A percentile compares a stretch with the other conserved stretches of the same genome.
phyloP scores from a whole-genome alignment of 2,888 invertebrate genomes.

The Rhaphigaster nebulosa region DNA sequence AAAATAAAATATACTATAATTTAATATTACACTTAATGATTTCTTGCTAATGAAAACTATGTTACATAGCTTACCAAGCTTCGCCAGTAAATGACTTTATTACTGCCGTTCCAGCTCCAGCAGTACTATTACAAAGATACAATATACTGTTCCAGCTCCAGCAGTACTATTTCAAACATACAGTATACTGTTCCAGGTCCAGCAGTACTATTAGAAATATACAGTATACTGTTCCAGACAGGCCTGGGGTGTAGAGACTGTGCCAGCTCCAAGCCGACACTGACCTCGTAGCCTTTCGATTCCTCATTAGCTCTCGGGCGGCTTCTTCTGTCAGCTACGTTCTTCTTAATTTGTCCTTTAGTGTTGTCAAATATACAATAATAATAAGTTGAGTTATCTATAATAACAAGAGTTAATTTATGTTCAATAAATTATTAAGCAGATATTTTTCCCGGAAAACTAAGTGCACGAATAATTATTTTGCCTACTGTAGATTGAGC shows the following conservation, averaged over 20 bases:
- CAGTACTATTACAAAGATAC: background rate
- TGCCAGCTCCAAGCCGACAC: background rate
- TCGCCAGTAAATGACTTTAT: background rate
- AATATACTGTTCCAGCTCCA: no score
- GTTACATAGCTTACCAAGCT: background rate
- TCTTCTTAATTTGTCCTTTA: background rate
- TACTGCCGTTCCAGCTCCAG: no score
- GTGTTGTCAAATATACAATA: background rate
- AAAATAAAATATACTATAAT: no score
- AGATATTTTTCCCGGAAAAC: no score
- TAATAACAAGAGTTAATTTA: no score
- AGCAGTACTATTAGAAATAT: no score
- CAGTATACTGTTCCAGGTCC: background rate
- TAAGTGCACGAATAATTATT: no score
- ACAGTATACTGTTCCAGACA: background rate
- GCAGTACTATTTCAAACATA: background rate
- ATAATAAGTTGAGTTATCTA: no score
- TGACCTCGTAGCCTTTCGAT: background rate
- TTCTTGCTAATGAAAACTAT: background rate
- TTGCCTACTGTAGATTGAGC: no score
- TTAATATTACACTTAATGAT: no score
- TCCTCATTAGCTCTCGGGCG: background rate
- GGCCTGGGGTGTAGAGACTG: background rate
- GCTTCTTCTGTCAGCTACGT: background rate
- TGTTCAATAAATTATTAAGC: no score